phyloP scores from a whole-genome alignment of 2,113 vertebrate genomes.

The Corythoichthys haematopterus region DNA sequence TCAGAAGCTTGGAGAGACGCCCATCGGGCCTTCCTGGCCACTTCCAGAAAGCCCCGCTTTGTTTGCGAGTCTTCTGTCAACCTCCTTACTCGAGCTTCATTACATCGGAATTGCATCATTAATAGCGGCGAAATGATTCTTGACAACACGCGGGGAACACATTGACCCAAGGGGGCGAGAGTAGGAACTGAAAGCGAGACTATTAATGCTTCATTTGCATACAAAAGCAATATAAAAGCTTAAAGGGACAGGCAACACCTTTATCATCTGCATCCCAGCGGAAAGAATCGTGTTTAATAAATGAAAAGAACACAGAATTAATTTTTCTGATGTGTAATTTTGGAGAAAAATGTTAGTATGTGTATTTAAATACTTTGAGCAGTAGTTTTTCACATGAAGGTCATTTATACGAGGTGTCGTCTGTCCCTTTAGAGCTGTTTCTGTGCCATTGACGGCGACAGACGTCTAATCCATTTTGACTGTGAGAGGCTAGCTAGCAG shows the following conservation, averaged over 20 bases:
- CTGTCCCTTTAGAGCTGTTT: no score
- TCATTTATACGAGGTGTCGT: no score
- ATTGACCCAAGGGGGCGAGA: conserved; percentile 49
- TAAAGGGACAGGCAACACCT: conserved; percentile 21
- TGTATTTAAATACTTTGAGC: no score
- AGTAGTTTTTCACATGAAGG: no score
- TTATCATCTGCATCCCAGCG: no score
- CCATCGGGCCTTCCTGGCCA: conserved; percentile 25
- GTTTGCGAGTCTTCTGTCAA: conserved; percentile 49
- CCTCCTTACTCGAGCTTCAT: conserved; percentile 23
- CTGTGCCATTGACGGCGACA: no score
- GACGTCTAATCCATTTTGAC: no score
- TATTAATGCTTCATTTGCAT: conserved; percentile 65
- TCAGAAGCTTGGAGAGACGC: conserved; percentile 16
- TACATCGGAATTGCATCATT: conserved; percentile 68
- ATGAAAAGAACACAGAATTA: no score
- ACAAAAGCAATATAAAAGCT: conserved; percentile 56
- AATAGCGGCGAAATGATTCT: conserved; percentile 63
- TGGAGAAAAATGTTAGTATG: no score
- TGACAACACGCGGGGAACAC: conserved; percentile 55
- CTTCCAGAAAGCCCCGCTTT: conserved; percentile 34
- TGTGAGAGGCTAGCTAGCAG: no score
- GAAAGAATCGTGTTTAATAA: no score
- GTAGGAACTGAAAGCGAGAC: neutral
- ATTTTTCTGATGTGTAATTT: no score